Evolutionary conservation across 2,888 invertebrate species (phyloP).

Genomic region (Lepidochitona cinerea): DNA sequence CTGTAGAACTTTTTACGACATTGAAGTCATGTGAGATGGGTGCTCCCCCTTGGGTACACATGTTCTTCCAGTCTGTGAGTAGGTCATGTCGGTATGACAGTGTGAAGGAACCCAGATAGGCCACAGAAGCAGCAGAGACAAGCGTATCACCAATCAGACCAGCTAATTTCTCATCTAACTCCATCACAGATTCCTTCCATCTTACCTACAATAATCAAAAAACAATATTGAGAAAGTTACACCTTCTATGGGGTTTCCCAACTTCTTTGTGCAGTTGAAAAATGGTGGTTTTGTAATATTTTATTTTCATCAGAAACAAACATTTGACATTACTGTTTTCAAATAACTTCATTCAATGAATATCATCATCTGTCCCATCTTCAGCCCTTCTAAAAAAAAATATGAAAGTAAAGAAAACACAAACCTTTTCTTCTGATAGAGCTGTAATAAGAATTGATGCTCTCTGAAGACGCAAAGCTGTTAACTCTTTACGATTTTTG

Average conservation of each 20-base stretch:
- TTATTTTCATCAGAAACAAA: too few relatives aligned
- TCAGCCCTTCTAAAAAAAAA: too few relatives aligned
- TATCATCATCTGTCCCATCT: too few relatives aligned
- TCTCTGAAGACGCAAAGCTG: conserved; percentile 60
- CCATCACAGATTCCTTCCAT: conserved; percentile 66
- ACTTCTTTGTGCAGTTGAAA: too few relatives aligned
- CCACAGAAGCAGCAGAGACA: conserved; percentile 65
- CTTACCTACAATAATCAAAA: conserved; percentile 46
- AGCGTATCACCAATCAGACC: conserved; percentile 68
- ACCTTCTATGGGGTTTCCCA: too few relatives aligned
- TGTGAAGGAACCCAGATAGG: conserved; percentile 68
- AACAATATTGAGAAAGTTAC: not conserved
- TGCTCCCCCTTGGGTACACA: conserved; percentile 50
- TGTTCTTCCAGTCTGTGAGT: conserved; percentile 49
- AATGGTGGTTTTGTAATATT: too few relatives aligned
- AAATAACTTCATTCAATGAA: too few relatives aligned
- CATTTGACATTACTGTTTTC: too few relatives aligned
- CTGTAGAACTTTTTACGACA: conserved; percentile 58
- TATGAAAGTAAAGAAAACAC: too few relatives aligned
- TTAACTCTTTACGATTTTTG: conserved; percentile 62
- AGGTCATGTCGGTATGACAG: conserved; percentile 58
- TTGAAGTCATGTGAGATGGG: conserved; percentile 62
- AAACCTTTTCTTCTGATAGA: conserved; percentile 68
- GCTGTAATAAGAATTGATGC: conserved; percentile 68
- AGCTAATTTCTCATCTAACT: conserved; percentile 61